These are phyloP conservation scores for Cyanoramphus novaezelandiae DNA, from an alignment of 2,113 vertebrate genomes.

Conservation along the genomic window DNA sequence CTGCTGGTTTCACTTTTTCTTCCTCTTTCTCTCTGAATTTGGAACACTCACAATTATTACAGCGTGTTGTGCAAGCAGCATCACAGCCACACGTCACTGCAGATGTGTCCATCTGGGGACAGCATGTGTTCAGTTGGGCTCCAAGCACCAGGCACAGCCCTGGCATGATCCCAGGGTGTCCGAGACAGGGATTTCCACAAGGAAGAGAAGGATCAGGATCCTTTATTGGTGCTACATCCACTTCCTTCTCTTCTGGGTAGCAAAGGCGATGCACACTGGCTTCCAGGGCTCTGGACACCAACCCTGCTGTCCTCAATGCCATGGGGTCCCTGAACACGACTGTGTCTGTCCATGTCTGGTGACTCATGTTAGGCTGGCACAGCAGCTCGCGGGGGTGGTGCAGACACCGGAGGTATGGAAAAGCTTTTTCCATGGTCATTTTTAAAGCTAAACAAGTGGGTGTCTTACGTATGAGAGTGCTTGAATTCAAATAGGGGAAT, in stretches of 20 bases:
- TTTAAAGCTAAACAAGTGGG: neutral
- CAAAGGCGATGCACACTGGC: fast-evolving
- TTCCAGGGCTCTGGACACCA: neutral
- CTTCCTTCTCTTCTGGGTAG: neutral
- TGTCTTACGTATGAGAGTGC: neutral
- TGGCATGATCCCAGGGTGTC: neutral
- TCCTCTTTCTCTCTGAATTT: neutral
- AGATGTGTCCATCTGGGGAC: fast-evolving
- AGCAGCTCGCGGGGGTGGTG: neutral
- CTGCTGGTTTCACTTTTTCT: neutral
- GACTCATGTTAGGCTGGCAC: neutral
- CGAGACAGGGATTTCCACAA: fast-evolving
- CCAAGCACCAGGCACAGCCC: neutral
- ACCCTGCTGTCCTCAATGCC: no score
- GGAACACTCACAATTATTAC: fast-evolving
- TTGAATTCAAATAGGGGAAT: neutral
- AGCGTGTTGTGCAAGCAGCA: neutral
- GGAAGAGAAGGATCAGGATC: neutral
- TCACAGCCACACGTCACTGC: neutral
- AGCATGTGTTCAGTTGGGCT: fast-evolving
- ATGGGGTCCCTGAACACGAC: neutral
- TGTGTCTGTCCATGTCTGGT: fast-evolving
- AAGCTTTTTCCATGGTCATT: neutral
- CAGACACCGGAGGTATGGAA: neutral
- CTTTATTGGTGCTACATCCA: neutral